These are phyloP conservation scores for Picus viridis DNA, from an alignment of 2,797 vertebrate species.

Conservation along the genomic window DNA sequence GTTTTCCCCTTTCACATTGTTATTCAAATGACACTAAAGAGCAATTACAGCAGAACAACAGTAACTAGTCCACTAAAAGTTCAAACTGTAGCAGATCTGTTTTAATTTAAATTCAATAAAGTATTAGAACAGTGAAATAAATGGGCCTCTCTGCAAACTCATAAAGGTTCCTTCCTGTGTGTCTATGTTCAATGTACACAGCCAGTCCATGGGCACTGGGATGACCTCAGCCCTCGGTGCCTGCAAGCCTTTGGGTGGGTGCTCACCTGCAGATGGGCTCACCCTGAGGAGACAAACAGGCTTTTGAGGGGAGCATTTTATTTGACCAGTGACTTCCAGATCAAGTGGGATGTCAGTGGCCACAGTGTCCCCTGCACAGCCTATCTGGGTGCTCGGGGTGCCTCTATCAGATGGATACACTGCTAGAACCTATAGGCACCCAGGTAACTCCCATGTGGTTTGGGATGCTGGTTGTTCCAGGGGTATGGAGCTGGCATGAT, in stretches of 20 bases:
- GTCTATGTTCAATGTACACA: no score
- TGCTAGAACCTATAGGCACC: background rate
- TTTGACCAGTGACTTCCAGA: background rate
- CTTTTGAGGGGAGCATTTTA: background rate
- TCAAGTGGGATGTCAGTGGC: fast-evolving
- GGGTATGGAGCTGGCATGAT: background rate
- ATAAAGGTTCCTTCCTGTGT: background rate
- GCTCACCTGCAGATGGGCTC: background rate
- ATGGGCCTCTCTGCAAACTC: background rate
- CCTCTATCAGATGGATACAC: fast-evolving
- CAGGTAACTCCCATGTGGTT: fast-evolving
- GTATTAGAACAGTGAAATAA: constrained; percentile 27
- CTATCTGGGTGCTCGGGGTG: fast-evolving
- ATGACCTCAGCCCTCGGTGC: no score
- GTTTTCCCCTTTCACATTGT: constrained; percentile 64
- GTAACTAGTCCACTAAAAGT: constrained; percentile 60
- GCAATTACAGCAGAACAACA: constrained; percentile 63
- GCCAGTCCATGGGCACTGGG: fast-evolving
- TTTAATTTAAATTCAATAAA: constrained; percentile 66
- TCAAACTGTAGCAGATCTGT: constrained; percentile 42
- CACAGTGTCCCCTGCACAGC: background rate
- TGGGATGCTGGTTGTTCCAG: background rate
- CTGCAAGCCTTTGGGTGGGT: background rate
- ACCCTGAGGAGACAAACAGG: fast-evolving
- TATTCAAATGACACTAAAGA: constrained; percentile 66